phyloP scores from a whole-genome alignment of 2,888 invertebrate species.

The Drosophila setosimentum region DNA sequence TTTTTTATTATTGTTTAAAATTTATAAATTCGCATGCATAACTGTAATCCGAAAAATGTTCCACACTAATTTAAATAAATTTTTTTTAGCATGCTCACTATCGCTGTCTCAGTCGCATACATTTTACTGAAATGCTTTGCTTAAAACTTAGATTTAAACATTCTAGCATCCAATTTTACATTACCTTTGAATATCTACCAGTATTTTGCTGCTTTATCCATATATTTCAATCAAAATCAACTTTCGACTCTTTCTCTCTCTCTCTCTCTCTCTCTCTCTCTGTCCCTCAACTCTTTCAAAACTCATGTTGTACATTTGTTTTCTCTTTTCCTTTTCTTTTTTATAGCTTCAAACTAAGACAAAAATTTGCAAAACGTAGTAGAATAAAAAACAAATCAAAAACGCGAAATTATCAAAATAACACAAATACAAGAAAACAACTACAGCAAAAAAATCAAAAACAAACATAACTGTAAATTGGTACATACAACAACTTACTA shows the following conservation, averaged over 20 bases:
- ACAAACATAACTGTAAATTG: slow-evolving; percentile 75
- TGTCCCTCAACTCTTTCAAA: slow-evolving; percentile 54
- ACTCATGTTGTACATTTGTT: slow-evolving; percentile 80
- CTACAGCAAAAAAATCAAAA: slow-evolving; percentile 32
- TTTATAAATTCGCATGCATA: background rate
- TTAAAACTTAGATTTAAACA: background rate
- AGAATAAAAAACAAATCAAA: slow-evolving; percentile 17
- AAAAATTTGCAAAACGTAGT: slow-evolving; percentile 57
- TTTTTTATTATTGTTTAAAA: background rate
- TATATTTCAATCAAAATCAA: slow-evolving; percentile 15
- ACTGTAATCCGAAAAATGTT: background rate
- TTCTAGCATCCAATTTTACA: background rate
- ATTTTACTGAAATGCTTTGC: slow-evolving; percentile 6
- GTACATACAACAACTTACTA: slow-evolving; percentile 48
- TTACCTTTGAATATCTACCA: background rate
- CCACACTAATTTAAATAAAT: background rate
- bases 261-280: slow-evolving; percentile 25
- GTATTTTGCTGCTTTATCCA: slow-evolving; percentile 15
- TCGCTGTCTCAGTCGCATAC: slow-evolving; percentile 32
- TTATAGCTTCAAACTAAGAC: slow-evolving; percentile 76
- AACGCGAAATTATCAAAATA: slow-evolving; percentile 43
- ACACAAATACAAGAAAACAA: slow-evolving; percentile 43
- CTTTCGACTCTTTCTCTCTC: slow-evolving; percentile 18
- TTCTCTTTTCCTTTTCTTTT: slow-evolving; percentile 71
- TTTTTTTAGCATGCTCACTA: slow-evolving; percentile 29